Conservation (phyloP, 2,797 vertebrate species). For the Macrochelys suwanniensis region DNA sequence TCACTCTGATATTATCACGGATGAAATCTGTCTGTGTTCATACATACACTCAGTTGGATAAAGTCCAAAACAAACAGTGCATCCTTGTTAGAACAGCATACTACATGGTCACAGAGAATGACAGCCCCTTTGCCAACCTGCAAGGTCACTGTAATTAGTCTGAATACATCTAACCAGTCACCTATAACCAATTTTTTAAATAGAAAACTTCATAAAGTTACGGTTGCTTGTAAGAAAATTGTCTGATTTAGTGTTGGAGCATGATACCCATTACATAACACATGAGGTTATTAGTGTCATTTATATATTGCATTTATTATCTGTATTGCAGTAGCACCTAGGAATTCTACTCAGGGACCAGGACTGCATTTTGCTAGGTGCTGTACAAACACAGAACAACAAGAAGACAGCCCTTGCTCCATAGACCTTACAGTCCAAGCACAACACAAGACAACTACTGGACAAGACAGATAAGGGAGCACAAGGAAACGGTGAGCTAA, state of each 20-base stretch:
- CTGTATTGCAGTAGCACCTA: not conserved
- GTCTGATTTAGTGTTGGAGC: not conserved
- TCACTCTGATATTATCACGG: not conserved
- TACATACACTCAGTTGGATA: not conserved
- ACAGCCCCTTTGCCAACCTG: not conserved
- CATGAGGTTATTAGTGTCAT: too few relatives aligned
- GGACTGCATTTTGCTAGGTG: not conserved
- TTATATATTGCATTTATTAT: not conserved
- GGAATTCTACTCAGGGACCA: not conserved
- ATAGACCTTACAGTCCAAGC: not conserved
- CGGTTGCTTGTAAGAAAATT: not conserved
- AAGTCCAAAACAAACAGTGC: not conserved
- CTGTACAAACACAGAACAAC: not conserved
- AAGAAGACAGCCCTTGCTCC: not conserved
- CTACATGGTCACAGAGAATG: not conserved
- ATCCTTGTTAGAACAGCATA: not conserved
- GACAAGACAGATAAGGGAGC: too few relatives aligned
- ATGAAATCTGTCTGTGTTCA: not conserved
- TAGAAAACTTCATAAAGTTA: not conserved
- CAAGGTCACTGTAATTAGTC: not conserved
- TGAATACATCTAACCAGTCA: not conserved
- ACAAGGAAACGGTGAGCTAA: not conserved
- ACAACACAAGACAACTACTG: not conserved
- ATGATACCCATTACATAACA: not conserved
- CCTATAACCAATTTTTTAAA: not conserved